Evolutionary conservation across 2,888 invertebrate species (phyloP).

Genomic region (Seira ritae): DNA sequence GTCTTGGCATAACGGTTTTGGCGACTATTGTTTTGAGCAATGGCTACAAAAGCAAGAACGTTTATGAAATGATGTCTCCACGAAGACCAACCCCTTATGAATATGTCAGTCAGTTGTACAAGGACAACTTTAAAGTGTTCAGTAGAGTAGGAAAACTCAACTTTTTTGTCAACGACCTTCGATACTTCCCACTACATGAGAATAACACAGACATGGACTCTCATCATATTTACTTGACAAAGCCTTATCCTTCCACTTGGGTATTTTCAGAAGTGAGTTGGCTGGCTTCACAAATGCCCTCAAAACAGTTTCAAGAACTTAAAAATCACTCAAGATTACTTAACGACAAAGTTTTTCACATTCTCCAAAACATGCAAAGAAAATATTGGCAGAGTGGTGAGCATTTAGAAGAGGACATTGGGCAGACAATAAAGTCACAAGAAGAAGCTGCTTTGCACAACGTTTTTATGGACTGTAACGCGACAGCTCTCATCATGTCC

Average conservation of each 20-base stretch:
- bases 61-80: not conserved
- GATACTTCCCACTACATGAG: not conserved
- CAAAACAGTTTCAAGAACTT: not conserved
- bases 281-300: not conserved
- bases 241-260: not conserved
- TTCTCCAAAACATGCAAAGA: not conserved
- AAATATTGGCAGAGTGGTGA: not conserved
- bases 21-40: not conserved
- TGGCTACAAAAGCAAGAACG: not conserved
- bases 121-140: not conserved
- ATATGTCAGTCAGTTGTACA: not conserved
- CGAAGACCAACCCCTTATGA: not conserved
- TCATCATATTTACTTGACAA: not conserved
- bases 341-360: not conserved
- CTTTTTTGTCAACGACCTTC: not conserved
- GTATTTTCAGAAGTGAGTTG: not conserved
- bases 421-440: not conserved
- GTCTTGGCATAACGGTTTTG: not conserved
- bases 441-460: not conserved
- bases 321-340: not conserved
- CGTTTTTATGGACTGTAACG: not conserved
- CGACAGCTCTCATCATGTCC: not conserved
- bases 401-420: not conserved
- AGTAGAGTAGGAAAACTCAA: not conserved
- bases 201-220: not conserved